Percentiles rank a stretch among this genome's conserved stretches.
Conservation (phyloP, 1,140 invertebrate species). For the Branchinecta lynchi region DNA sequence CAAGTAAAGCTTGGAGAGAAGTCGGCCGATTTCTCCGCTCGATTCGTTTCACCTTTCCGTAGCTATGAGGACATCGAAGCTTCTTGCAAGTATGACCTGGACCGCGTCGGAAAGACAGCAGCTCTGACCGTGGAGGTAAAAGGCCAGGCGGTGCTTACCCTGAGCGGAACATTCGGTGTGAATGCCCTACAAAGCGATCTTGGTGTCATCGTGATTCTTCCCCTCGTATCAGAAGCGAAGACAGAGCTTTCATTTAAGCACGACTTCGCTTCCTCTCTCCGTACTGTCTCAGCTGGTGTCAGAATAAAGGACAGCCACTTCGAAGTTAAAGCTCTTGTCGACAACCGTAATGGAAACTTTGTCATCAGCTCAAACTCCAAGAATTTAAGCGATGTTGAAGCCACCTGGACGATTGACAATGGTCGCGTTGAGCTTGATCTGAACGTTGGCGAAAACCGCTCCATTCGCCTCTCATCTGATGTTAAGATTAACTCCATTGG, state of each 20-base stretch:
- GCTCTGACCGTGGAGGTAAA: background rate
- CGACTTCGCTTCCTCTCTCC: background rate
- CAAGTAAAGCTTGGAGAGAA: background rate
- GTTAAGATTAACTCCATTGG: background rate
- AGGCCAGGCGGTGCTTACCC: background rate
- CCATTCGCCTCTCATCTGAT: background rate
- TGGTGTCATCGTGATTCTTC: background rate
- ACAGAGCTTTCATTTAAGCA: background rate
- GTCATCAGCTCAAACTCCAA: background rate
- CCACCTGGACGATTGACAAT: background rate
- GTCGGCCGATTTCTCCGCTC: background rate
- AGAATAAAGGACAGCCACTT: too few species aligned
- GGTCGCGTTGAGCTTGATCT: background rate
- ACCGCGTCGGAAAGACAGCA: background rate
- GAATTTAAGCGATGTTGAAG: background rate
- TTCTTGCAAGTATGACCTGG: background rate
- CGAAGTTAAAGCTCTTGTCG: background rate
- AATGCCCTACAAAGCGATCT: background rate
- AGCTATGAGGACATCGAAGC: background rate
- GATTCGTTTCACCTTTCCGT: background rate
- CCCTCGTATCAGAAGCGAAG: background rate
- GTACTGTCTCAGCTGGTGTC: too few species aligned
- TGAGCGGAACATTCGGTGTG: background rate
- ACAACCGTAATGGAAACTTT: background rate
- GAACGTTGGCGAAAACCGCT: background rate